Conservation (phyloP, 2,888 invertebrate genomes). For the Carpatolechia fugitivella region DNA sequence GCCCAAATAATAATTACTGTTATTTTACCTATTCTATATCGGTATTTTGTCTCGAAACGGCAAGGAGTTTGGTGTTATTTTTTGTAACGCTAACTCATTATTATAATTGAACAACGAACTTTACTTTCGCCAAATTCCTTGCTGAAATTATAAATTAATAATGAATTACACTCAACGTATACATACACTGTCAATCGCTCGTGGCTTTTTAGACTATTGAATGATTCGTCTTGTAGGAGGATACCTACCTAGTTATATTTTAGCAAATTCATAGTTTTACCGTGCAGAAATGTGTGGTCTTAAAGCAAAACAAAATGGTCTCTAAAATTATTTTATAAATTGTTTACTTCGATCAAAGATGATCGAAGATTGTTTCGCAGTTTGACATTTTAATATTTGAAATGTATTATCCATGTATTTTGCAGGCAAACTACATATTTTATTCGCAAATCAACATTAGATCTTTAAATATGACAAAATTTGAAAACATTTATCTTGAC, state of each 20-base stretch:
- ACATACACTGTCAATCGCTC: neutral
- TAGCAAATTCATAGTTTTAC: neutral
- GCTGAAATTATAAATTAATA: neutral
- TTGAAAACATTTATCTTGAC: neutral
- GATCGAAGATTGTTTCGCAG: too few species aligned
- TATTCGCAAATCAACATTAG: too few species aligned
- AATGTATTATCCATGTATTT: too few species aligned
- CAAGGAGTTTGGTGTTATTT: neutral
- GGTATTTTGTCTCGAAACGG: neutral
- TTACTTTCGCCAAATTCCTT: neutral
- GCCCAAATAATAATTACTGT: too few species aligned
- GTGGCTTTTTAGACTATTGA: slow-evolving; percentile 4
- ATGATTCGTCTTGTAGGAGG: neutral
- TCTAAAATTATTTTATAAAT: too few species aligned
- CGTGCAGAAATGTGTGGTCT: neutral
- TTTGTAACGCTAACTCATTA: neutral
- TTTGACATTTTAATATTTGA: too few species aligned
- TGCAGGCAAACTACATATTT: too few species aligned
- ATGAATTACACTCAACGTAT: neutral
- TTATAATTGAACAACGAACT: neutral
- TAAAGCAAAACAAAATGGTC: too few species aligned
- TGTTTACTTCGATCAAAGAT: too few species aligned
- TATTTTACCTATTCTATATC: neutral
- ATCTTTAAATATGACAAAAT: neutral
- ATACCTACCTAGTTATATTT: neutral